A percentile compares a stretch with the other conserved stretches of the same genome.
Conservation (phyloP, 2,797 vertebrate species). For the Acipenser transmontanus region DNA sequence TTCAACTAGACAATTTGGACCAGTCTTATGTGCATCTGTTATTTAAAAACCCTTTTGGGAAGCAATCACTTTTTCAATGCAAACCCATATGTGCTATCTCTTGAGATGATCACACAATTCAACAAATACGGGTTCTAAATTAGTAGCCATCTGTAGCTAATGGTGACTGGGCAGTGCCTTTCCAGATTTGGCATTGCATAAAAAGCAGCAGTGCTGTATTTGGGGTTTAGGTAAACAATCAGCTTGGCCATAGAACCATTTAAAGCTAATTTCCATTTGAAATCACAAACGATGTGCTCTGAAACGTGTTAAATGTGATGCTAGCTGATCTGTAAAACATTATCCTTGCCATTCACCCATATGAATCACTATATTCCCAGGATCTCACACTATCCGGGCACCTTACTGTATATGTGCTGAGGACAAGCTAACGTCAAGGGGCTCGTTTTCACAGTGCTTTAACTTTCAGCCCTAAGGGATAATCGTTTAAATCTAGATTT, state of each 20-base stretch:
- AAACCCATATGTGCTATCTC: conserved; percentile 63
- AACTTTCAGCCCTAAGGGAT: neutral
- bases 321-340: conserved; percentile 63
- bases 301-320: conserved; percentile 45
- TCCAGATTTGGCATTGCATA: conserved; percentile 83
- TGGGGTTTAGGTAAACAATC: conserved; percentile 31
- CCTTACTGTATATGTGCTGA: neutral
- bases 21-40: conserved; percentile 60
- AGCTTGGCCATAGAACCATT: conserved; percentile 18
- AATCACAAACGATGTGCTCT: neutral
- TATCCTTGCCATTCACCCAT: conserved; percentile 51
- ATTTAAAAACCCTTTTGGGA: conserved; percentile 60
- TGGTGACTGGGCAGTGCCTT: conserved; percentile 60
- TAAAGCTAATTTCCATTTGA: conserved; percentile 21
- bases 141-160: conserved; percentile 65
- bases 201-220: conserved; percentile 37
- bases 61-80: conserved; percentile 59
- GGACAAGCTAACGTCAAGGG: neutral
- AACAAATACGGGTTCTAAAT: conserved; percentile 66
- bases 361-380: conserved; percentile 24
- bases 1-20: conserved; percentile 9
- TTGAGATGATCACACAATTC: conserved; percentile 63
- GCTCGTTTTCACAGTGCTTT: neutral
- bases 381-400: conserved; percentile 26
- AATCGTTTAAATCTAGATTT: too few relatives aligned